Evolutionary conservation across 2,113 vertebrate species (phyloP).

Genomic region (Cisticola juncidis): DNA sequence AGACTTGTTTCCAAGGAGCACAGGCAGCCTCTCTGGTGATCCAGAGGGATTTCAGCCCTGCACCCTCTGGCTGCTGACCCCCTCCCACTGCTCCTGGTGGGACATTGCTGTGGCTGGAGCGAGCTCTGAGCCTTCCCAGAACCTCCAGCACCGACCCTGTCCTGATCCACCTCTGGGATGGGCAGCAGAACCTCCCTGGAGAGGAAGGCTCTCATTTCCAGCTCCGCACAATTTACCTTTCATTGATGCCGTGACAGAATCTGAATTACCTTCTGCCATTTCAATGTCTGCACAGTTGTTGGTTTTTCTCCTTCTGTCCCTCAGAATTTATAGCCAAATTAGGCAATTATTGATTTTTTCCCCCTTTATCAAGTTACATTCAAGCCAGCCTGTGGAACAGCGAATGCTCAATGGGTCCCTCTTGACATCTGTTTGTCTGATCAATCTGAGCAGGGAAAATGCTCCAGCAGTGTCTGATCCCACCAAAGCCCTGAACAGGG

Average conservation of each 20-base stretch:
- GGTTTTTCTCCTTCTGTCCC: not conserved
- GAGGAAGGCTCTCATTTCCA: not conserved
- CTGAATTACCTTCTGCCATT: not conserved
- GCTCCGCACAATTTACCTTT: not conserved
- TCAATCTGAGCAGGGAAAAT: not conserved
- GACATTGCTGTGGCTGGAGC: rapidly evolving
- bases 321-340: slow-evolving; percentile 18
- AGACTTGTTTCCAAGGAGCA: slow-evolving; percentile 8
- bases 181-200: not conserved
- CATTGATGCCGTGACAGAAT: not conserved
- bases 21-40: not conserved
- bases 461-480: not conserved
- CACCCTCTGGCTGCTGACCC: not conserved
- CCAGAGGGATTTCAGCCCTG: rapidly evolving
- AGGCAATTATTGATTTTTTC: not conserved
- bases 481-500: not conserved
- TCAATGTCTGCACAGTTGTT: not conserved
- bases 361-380: not conserved
- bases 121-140: not conserved
- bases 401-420: not conserved
- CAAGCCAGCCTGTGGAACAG: not conserved
- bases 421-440: slow-evolving; percentile 25
- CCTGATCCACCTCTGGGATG: rapidly evolving
- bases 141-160: not conserved
- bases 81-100: rapidly evolving